Evolutionary conservation across 2,113 vertebrate genomes (phyloP).

Genomic region (Microtus richardsoni): DNA sequence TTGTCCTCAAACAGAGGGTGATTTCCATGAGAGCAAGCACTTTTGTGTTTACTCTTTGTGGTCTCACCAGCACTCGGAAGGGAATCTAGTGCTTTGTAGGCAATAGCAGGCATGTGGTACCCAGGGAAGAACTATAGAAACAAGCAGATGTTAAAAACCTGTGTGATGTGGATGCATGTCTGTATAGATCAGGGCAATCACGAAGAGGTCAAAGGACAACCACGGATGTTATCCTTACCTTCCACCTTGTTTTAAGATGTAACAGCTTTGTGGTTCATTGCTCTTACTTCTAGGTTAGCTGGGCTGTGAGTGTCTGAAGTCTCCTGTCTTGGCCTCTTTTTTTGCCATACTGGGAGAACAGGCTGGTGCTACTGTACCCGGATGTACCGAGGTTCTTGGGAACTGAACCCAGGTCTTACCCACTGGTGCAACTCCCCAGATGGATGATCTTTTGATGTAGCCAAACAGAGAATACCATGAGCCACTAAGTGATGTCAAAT

Average conservation of each 20-base stretch:
- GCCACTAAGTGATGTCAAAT: constrained; percentile 9
- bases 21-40: constrained; percentile 1
- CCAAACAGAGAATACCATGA: not conserved
- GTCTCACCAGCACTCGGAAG: not conserved
- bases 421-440: not conserved
- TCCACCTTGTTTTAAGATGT: not conserved
- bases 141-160: not conserved
- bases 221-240: not conserved
- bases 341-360: not conserved
- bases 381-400: not conserved
- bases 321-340: not conserved
- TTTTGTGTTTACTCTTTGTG: not conserved
- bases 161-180: not conserved
- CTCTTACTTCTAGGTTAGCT: not conserved
- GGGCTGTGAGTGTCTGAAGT: not conserved
- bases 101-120: not conserved
- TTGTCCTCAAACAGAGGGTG: not conserved
- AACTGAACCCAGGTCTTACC: not conserved
- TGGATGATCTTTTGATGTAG: not conserved
- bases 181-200: not conserved
- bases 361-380: not conserved
- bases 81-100: not conserved
- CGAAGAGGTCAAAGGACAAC: not conserved
- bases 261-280: not conserved
- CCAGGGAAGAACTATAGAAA: constrained; percentile 17